phyloP scores from a whole-genome alignment of 2,888 invertebrate species.

The Melangyna quadrimaculata region DNA sequence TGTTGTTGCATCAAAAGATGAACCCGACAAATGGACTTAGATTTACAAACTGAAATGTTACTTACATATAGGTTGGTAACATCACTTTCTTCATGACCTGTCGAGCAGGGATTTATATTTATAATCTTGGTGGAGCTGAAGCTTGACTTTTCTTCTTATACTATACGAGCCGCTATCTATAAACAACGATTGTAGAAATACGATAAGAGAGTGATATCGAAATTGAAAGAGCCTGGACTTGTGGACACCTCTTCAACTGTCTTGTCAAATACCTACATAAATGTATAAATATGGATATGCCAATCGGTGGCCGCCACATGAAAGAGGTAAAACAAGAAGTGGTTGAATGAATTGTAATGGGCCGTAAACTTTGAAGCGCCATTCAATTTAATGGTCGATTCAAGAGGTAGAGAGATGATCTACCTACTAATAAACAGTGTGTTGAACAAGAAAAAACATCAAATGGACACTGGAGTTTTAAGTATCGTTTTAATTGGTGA shows the following conservation, averaged over 20 bases:
- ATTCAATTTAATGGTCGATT: slow-evolving; percentile 42
- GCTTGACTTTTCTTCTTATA: not conserved
- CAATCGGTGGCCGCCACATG: slow-evolving; percentile 7
- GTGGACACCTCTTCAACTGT: slow-evolving; percentile 53
- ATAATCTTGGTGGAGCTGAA: slow-evolving; percentile 5
- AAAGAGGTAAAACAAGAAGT: slow-evolving; percentile 51
- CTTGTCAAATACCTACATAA: slow-evolving; percentile 40
- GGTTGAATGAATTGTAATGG: slow-evolving; percentile 61
- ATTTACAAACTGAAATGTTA: too few relatives aligned
- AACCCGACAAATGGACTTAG: not conserved
- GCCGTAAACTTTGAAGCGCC: slow-evolving; percentile 48
- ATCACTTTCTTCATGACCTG: slow-evolving; percentile 57
- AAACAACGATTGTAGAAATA: slow-evolving; percentile 11
- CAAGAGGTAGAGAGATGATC: slow-evolving; percentile 40
- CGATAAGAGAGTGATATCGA: slow-evolving; percentile 44
- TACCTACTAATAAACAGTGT: slow-evolving; percentile 2
- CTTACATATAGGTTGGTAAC: not conserved
- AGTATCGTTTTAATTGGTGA: too few relatives aligned
- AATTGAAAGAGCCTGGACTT: slow-evolving; percentile 27
- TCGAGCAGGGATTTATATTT: slow-evolving; percentile 35
- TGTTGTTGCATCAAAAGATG: not conserved
- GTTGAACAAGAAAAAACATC: not conserved
- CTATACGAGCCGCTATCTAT: slow-evolving; percentile 22
- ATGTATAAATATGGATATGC: slow-evolving; percentile 9
- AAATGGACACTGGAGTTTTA: too few relatives aligned